Evolutionary conservation across 2,888 invertebrate genomes (phyloP).

Genomic region (Cataglyphis livida): DNA sequence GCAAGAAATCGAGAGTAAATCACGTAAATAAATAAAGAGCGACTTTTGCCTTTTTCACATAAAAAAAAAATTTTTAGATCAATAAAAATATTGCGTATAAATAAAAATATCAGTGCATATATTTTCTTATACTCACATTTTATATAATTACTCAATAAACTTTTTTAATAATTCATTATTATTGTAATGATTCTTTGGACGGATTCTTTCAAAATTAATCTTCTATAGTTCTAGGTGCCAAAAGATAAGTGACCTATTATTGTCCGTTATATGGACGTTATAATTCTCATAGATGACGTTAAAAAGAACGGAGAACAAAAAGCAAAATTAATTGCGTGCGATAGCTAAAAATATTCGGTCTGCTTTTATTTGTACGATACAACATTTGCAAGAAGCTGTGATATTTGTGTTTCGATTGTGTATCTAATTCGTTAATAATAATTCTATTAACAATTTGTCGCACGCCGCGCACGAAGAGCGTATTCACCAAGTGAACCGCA

Average conservation of each 20-base stretch:
- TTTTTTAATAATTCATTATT: neutral
- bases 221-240: neutral
- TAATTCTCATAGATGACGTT: neutral
- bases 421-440: neutral
- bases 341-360: neutral
- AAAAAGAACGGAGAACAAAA: neutral
- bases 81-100: neutral
- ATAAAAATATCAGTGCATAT: neutral
- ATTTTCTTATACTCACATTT: neutral
- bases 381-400: neutral
- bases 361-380: neutral
- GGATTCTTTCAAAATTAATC: neutral
- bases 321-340: neutral
- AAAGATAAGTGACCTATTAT: neutral
- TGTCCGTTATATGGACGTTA: neutral
- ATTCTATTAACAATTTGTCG: slow-evolving; percentile 36
- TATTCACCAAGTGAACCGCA: slow-evolving; percentile 26
- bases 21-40: neutral
- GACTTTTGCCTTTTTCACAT: neutral
- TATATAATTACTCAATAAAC: neutral
- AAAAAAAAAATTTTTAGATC: neutral
- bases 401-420: neutral
- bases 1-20: neutral
- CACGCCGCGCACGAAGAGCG: neutral
- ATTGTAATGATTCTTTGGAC: neutral